Percentiles rank a stretch among this genome's conserved stretches.
Evolutionary conservation across 2,113 vertebrate genomes (phyloP).

Genomic region (Chitala chitala): DNA sequence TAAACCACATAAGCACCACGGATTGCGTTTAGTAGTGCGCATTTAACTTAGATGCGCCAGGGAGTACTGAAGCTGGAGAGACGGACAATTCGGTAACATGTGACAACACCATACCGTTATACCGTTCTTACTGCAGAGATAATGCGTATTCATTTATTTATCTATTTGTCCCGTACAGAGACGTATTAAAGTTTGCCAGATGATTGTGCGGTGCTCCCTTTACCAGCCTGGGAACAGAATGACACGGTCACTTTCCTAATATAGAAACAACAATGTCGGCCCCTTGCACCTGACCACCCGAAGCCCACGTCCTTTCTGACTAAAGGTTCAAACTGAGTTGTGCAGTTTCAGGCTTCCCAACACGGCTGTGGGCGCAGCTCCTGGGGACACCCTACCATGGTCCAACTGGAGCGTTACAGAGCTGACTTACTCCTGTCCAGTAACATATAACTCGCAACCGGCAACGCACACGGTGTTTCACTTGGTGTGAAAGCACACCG

Average conservation of each 20-base stretch:
- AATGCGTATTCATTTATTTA: not conserved
- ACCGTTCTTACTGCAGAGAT: not conserved
- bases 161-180: not conserved
- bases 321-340: no score
- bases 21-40: no score
- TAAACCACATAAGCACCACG: no score
- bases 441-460: not conserved
- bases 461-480: not conserved
- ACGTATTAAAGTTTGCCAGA: constrained; percentile 47
- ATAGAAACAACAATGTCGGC: constrained; percentile 67
- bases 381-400: constrained; percentile 16
- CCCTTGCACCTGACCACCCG: not conserved
- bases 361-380: no score
- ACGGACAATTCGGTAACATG: no score
- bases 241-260: constrained; percentile 77
- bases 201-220: constrained; percentile 39
- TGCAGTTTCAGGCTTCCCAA: no score
- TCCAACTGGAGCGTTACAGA: not conserved
- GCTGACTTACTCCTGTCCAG: not conserved
- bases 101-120: no score
- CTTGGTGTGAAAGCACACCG: not conserved
- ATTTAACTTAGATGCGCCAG: no score
- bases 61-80: no score
- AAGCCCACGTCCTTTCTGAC: not conserved
- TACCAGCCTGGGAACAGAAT: constrained; percentile 43